A percentile compares a stretch with the other conserved stretches of the same genome.
These are phyloP conservation scores for Lacanobia wlatinum DNA, from an alignment of 2,888 invertebrate species.

Conservation along the genomic window DNA sequence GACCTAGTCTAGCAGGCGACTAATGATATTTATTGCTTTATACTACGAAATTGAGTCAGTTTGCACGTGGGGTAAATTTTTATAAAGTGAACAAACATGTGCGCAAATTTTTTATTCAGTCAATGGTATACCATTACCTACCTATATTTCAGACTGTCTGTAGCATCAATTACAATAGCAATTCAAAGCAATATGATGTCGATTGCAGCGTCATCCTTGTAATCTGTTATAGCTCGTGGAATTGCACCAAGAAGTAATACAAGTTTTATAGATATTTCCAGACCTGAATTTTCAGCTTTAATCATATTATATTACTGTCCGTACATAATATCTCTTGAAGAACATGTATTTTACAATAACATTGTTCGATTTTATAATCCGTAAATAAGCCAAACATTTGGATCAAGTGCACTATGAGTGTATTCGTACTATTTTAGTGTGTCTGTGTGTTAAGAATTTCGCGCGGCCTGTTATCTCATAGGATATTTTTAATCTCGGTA, in stretches of 20 bases:
- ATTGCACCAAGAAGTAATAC: constrained; percentile 43
- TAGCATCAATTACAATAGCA: constrained; percentile 16
- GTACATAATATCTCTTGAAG: too few species aligned
- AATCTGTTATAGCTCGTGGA: constrained; percentile 40
- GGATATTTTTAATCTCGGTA: constrained; percentile 72
- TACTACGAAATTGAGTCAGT: constrained; percentile 62
- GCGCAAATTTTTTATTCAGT: constrained; percentile 47
- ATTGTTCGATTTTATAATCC: not conserved
- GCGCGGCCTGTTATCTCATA: constrained; percentile 68
- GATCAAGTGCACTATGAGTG: constrained; percentile 52
- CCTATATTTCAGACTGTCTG: constrained; percentile 8
- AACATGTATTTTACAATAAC: not conserved
- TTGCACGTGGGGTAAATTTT: constrained; percentile 50
- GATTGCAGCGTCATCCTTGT: constrained; percentile 10
- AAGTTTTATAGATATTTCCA: constrained; percentile 34
- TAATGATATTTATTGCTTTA: constrained; percentile 56
- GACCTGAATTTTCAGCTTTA: not conserved
- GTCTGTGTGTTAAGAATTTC: constrained; percentile 51
- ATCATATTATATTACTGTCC: not conserved
- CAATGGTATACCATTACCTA: not conserved
- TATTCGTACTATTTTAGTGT: constrained; percentile 51
- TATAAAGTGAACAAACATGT: constrained; percentile 50
- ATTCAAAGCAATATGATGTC: constrained; percentile 34
- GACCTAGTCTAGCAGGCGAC: constrained; percentile 74
- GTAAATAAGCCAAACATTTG: constrained; percentile 30